phyloP scores from a whole-genome alignment of 2,888 invertebrate genomes.

The Harpagoxenus sublaevis region DNA sequence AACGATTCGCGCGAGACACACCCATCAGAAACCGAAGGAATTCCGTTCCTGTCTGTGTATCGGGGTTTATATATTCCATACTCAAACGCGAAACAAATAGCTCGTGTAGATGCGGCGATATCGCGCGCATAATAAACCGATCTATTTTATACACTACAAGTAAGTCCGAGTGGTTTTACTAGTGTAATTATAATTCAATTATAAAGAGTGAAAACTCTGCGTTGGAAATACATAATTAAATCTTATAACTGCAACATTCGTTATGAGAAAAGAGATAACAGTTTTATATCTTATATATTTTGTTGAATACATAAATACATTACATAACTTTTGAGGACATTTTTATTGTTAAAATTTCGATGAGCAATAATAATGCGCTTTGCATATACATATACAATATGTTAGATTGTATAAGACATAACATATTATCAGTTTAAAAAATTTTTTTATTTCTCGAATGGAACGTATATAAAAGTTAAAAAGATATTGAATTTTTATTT shows the following conservation, averaged over 20 bases:
- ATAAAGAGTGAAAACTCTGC: neutral
- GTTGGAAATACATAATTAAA: neutral
- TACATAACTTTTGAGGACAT: neutral
- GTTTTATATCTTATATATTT: neutral
- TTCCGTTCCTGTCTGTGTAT: slow-evolving; percentile 15
- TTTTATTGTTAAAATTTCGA: neutral
- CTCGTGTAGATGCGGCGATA: neutral
- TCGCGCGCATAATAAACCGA: neutral
- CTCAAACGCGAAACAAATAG: neutral
- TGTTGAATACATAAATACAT: neutral
- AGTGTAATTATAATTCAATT: neutral
- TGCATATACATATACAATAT: neutral
- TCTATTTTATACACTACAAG: neutral
- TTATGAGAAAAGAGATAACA: neutral
- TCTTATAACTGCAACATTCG: neutral
- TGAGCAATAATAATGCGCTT: neutral
- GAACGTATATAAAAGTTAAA: neutral
- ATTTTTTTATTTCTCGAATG: neutral
- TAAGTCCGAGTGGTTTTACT: neutral
- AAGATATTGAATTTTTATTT: neutral
- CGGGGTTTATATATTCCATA: slow-evolving; percentile 16
- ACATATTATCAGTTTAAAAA: neutral
- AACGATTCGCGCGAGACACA: slow-evolving; percentile 31
- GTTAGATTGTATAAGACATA: neutral
- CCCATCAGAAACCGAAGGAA: slow-evolving; percentile 39